Conservation (phyloP, 2,113 vertebrate genomes). For the Pardalotus punctatus region DNA sequence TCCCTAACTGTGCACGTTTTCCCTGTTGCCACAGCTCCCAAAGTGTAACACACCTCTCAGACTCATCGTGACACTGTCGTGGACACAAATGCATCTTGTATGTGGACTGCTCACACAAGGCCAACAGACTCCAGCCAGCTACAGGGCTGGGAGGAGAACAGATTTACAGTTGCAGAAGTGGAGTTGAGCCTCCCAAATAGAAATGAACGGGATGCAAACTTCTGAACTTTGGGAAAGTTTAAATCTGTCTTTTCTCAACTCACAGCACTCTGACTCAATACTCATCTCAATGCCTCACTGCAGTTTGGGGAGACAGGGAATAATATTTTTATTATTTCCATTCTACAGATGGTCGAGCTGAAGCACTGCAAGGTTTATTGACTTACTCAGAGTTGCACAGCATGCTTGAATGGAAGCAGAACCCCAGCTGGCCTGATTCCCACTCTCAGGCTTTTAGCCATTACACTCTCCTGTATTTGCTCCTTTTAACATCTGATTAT, state of each 20-base stretch:
- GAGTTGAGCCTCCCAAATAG: slow-evolving; percentile 15
- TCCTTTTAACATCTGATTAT: slow-evolving; percentile 32
- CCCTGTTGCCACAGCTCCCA: not conserved
- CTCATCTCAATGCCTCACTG: slow-evolving; percentile 47
- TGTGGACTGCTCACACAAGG: not conserved
- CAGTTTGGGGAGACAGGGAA: slow-evolving; percentile 53
- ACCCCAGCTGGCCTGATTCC: slow-evolving; percentile 56
- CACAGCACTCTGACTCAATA: slow-evolving; percentile 12
- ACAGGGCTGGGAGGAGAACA: not conserved
- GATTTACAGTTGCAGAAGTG: not conserved
- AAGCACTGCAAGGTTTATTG: slow-evolving; percentile 62
- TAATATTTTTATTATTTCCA: slow-evolving; percentile 65
- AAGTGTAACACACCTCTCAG: not conserved
- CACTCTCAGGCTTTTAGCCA: not conserved
- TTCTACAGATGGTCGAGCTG: slow-evolving; percentile 40
- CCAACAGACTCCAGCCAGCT: not conserved
- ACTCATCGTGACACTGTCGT: fast-evolving
- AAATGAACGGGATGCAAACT: slow-evolving; percentile 40
- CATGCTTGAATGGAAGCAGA: slow-evolving; percentile 61
- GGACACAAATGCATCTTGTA: not conserved
- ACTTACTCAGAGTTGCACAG: slow-evolving; percentile 53
- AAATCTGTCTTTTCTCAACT: slow-evolving; percentile 58
- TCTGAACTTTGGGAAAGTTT: slow-evolving; percentile 57
- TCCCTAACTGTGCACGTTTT: not conserved
- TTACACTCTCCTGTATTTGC: slow-evolving; percentile 3